Conservation (phyloP, 2,113 vertebrate genomes). For the Ptilorrhoa leucosticta region DNA sequence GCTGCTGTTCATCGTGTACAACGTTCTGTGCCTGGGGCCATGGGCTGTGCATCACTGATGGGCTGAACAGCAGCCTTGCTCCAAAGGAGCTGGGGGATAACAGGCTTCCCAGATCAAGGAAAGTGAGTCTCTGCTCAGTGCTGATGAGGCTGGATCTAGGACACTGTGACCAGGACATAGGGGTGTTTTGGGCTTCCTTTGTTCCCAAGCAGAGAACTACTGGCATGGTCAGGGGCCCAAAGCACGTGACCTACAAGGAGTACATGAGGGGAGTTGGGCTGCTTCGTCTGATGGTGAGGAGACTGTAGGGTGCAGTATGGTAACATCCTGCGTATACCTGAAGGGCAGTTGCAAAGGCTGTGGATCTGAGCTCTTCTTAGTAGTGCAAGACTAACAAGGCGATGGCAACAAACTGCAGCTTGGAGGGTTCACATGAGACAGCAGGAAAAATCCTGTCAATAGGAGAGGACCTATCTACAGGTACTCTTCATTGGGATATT, state of each 20-base stretch:
- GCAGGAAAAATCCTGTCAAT: not conserved
- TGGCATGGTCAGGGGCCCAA: no score
- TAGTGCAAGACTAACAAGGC: not conserved
- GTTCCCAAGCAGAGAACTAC: not conserved
- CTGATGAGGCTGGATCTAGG: not conserved
- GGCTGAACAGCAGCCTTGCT: not conserved
- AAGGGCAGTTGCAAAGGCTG: not conserved
- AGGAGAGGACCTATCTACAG: not conserved
- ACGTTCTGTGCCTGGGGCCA: rapidly evolving
- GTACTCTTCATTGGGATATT: not conserved
- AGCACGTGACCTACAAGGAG: rapidly evolving
- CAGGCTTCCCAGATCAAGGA: not conserved
- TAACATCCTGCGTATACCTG: not conserved
- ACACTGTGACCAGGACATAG: not conserved
- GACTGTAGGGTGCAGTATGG: not conserved
- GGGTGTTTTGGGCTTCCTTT: not conserved
- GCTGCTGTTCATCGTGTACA: rapidly evolving
- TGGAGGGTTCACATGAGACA: not conserved
- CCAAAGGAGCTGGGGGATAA: not conserved
- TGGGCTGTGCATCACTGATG: not conserved
- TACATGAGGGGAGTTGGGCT: not conserved
- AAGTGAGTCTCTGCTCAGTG: not conserved
- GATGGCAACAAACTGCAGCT: not conserved
- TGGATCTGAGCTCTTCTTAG: not conserved
- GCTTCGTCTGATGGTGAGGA: not conserved